Evolutionary conservation across 2,888 invertebrate species (phyloP), one percentile per base, ranked within the genome.

Genomic region (Bellardia pandia): DNA sequence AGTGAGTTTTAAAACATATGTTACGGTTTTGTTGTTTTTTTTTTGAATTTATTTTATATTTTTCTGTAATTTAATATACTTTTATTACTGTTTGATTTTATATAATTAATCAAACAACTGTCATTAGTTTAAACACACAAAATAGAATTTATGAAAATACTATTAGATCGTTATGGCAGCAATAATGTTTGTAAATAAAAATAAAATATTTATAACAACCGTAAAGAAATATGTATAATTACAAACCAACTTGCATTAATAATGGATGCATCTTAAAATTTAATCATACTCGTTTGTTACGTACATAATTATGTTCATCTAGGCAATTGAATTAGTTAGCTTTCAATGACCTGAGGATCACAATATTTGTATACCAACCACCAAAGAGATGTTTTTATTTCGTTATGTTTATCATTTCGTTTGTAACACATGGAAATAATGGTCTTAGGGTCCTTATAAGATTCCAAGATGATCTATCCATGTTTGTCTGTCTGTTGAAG

Each of bases 71-170:
- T 64, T 64, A 40, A 64, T 37, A 51, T 23, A 51, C 30, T 60
- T 74, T 45, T 58, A 45, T 74, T 74, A 33, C 11, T 60, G 13
- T 51, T 64, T 74, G 45, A 74, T 81, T 79, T 82, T 51, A 53
- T 76, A 68, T 48, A 82, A 82, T 76, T 76, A 62, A 76, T 82
- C 76, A 76, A 60, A 62, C 76, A 82, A 69, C 69, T 76, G 82
- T 23, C 51, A 30, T 76, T 45, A 71, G 42, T 58, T 58, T 40
- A 45, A 72, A 42, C 9, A 74, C 60, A 74, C 58, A 60, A 33
- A n/a, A 8, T 56, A 16, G 16, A 64, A 76, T 37, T 13, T 33
- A 14, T 3, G 11, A 68, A 30, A 48, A 16, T 9, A 16, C 56
- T 16, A 56, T 7, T 23, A 8, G 7, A 9, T 56, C 23, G 7